Conservation (phyloP, 2,797 vertebrate genomes). For the Spinus pinus region DNA sequence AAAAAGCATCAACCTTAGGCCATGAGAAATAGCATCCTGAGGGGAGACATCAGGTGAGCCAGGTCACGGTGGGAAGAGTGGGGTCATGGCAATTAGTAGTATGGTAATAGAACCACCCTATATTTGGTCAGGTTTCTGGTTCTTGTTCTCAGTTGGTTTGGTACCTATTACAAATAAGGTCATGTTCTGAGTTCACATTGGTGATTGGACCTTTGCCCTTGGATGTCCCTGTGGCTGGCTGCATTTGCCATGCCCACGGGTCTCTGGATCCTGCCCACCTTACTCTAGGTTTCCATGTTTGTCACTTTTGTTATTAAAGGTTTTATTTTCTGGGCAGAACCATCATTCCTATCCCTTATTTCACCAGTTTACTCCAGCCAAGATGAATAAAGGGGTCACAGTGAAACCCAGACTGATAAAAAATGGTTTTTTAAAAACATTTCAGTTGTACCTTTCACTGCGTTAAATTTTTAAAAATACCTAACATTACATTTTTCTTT, state of each 20-base stretch:
- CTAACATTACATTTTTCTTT: not conserved
- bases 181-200: not conserved
- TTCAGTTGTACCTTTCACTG: not conserved
- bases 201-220: not conserved
- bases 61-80: not conserved
- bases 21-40: not conserved
- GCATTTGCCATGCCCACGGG: accelerated
- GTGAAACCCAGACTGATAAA: not conserved
- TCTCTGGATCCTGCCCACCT: not conserved
- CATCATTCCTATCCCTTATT: not conserved
- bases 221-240: not conserved
- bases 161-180: not conserved
- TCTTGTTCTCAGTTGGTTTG: not conserved
- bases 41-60: not conserved
- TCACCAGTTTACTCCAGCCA: not conserved
- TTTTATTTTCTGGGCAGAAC: not conserved
- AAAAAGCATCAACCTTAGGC: not conserved
- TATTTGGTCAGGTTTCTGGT: not conserved
- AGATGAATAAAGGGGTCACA: not conserved
- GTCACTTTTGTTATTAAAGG: not conserved
- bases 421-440: not conserved
- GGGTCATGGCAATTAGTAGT: not conserved
- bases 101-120: not conserved
- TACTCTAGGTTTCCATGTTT: not conserved
- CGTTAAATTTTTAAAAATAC: not conserved